phyloP scores from a whole-genome alignment of 2,888 invertebrate genomes.

The Cistogaster globosa region DNA sequence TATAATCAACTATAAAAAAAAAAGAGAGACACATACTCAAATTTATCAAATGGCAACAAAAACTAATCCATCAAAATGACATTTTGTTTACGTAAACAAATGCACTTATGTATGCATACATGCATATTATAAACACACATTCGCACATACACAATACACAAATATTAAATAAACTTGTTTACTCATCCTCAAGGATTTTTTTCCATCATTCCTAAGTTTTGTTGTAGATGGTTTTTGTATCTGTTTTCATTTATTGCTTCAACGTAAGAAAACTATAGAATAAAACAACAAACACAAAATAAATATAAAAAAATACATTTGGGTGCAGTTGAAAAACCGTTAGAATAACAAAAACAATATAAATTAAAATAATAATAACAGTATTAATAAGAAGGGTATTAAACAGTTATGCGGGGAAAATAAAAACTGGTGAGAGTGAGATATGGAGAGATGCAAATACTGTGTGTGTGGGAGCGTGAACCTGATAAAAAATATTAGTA shows the following conservation, averaged over 20 bases:
- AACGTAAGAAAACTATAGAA: conserved; percentile 41
- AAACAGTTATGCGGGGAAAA: background rate
- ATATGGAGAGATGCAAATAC: background rate
- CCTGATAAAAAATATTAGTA: background rate
- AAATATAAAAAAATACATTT: conserved; percentile 52
- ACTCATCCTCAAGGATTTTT: conserved; percentile 41
- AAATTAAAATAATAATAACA: conserved; percentile 6
- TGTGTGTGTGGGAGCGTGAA: background rate
- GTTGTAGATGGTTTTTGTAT: background rate
- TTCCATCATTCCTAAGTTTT: background rate
- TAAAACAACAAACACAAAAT: conserved; percentile 17
- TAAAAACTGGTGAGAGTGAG: background rate
- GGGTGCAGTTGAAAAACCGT: conserved; percentile 48
- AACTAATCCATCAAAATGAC: conserved; percentile 71
- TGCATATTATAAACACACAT: background rate
- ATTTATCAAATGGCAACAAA: conserved; percentile 67
- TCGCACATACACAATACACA: background rate
- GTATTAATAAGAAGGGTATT: conserved; percentile 9
- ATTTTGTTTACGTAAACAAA: conserved; percentile 66
- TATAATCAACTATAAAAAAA: conserved; percentile 49
- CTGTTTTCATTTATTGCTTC: conserved; percentile 31
- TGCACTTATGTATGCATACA: conserved; percentile 42
- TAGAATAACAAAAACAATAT: conserved; percentile 10
- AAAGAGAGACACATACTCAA: conserved; percentile 42
- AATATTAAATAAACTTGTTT: conserved; percentile 21